Conservation (phyloP, 2,888 invertebrate species). For the Macrophya alboannulata region DNA sequence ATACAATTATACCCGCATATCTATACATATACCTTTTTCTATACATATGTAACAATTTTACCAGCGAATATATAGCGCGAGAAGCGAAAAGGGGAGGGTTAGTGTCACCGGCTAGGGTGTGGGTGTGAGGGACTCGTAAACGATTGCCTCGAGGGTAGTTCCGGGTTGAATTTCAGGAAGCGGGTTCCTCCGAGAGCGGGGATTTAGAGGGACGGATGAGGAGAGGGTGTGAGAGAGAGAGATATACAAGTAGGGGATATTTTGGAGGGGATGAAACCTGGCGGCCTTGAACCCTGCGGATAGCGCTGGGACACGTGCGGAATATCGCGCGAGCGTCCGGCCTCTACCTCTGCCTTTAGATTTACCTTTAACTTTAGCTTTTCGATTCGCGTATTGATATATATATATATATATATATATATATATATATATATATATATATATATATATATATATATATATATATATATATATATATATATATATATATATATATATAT, state of each 20-base stretch:
- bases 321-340: conserved; percentile 29
- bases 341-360: not conserved
- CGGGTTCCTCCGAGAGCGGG: conserved; percentile 20
- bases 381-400: not conserved
- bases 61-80: not conserved
- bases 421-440: too few species aligned
- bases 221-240: not conserved
- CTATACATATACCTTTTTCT: too few species aligned
- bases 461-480: too few species aligned
- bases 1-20: too few species aligned
- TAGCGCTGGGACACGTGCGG: conserved; percentile 52
- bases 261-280: conserved; percentile 37
- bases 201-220: conserved; percentile 6
- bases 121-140: conserved; percentile 15
- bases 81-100: not conserved
- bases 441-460: too few species aligned
- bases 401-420: too few species aligned
- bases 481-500: too few species aligned
- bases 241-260: not conserved
- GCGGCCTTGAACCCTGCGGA: conserved; percentile 53
- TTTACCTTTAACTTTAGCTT: not conserved
- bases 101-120: not conserved
- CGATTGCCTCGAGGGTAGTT: conserved; percentile 57
- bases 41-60: not conserved
- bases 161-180: conserved; percentile 51